phyloP scores from a whole-genome alignment of 92 coral and sea anemone species.

The Zoanthus solanderi region DNA sequence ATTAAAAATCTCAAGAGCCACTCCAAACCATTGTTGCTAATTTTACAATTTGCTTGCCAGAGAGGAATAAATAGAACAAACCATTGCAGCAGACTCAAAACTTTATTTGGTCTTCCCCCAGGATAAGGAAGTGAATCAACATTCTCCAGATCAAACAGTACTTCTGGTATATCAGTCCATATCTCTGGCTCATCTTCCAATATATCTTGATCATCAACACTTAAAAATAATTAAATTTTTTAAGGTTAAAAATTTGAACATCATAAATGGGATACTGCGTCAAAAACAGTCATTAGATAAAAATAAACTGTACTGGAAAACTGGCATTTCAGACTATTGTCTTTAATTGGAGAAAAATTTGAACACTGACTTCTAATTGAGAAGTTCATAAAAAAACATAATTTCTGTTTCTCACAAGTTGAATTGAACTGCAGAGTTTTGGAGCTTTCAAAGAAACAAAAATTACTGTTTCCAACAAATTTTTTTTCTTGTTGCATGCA shows the following conservation, averaged over 20 bases:
- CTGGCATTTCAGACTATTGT: no score
- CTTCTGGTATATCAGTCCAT: slow-evolving; percentile 61
- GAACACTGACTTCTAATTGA: not conserved
- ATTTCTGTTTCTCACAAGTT: no score
- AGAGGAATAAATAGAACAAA: slow-evolving; percentile 58
- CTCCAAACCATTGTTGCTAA: slow-evolving; percentile 78
- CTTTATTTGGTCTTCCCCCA: slow-evolving; percentile 13
- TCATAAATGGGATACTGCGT: no score
- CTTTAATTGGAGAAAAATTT: not conserved
- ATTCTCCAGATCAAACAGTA: slow-evolving; percentile 15
- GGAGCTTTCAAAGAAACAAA: no score
- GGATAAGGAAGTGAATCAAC: slow-evolving; percentile 67
- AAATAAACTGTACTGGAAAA: no score
- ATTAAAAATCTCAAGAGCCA: slow-evolving; percentile 69
- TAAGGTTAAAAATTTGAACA: not conserved
- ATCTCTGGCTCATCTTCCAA: slow-evolving; percentile 53
- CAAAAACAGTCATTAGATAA: no score
- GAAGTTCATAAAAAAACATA: not conserved
- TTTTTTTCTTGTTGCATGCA: no score
- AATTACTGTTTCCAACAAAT: no score
- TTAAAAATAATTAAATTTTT: not conserved
- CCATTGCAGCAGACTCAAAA: slow-evolving; percentile 53
- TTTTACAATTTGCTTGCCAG: slow-evolving; percentile 72
- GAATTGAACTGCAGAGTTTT: no score
- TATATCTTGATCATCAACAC: slow-evolving; percentile 8